These are phyloP conservation scores for Mesoclemmys tuberculata DNA, from an alignment of 2,113 vertebrate genomes.

Conservation along the genomic window DNA sequence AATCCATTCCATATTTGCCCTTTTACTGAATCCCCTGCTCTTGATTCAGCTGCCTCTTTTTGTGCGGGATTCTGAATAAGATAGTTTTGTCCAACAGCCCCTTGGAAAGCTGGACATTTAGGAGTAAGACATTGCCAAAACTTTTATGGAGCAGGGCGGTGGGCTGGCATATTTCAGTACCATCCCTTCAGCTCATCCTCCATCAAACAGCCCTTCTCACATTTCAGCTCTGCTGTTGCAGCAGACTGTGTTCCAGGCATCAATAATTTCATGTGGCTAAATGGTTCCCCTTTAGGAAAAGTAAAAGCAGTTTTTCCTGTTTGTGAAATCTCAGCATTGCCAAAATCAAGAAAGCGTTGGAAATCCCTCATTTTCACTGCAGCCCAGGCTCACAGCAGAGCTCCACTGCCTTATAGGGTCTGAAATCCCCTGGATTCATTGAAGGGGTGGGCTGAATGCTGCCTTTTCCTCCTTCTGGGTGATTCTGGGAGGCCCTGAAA, in stretches of 20 bases:
- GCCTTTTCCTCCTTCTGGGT: conserved; percentile 70
- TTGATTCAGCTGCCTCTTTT: background rate
- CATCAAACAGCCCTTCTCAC: background rate
- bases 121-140: fast-evolving
- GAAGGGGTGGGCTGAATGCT: conserved; percentile 58
- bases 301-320: conserved; percentile 75
- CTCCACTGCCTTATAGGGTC: conserved; percentile 81
- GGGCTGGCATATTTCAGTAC: background rate
- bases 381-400: conserved; percentile 2
- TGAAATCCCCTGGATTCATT: conserved; percentile 52
- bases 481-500: conserved; percentile 71
- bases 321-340: conserved; percentile 68
- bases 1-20: background rate
- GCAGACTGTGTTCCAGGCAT: conserved; percentile 3
- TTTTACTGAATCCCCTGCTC: background rate
- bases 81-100: background rate
- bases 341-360: conserved; percentile 60
- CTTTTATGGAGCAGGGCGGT: background rate
- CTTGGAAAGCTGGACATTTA: background rate
- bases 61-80: background rate
- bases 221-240: conserved; percentile 21
- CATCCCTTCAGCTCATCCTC: background rate
- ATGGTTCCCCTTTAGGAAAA: conserved; percentile 63
- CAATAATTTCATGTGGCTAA: conserved; percentile 50
- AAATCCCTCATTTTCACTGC: conserved; percentile 45